Evolutionary conservation across 2,888 invertebrate species (phyloP), one percentile per base, ranked within the genome.

Genomic region (Drosophila robusta): DNA sequence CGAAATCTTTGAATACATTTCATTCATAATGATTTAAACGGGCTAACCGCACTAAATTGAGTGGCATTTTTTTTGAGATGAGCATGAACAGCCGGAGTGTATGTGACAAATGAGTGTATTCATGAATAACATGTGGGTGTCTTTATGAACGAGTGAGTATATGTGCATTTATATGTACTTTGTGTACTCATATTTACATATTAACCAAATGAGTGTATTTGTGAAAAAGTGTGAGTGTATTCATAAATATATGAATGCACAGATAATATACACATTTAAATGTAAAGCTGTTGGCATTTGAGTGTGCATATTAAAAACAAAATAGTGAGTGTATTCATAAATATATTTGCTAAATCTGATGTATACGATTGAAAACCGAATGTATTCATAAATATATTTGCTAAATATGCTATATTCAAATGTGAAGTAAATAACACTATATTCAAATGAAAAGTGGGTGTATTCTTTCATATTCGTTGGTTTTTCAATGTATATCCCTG

Each of bases 221-320:
- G 36, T 45, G 18, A 46, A 34, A 34, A 14, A 8, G 52, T 45
- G 38, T 67, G 38, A 56, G 41, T 56, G 8, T n/a, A 49, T 62
- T 26, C 14, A 47, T 52, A 26, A 66, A 32, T 58, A n/a, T 16
- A 36, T 52, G 12, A 34, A 32, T 24, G 24, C 16, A 26, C 14
- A 29, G 5, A 50, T 22, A 32, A 9, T 9, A 32, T 1, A 26
- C 6, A 11, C 18, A 14, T 6, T 26, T 26, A 7, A 8, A 2
- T 26, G 7, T 1, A 8, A 26, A 26, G 8, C 5, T 5, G 24
- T 24, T 24, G 6, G 24, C 24, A 24, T 24, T 18, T 18, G 2
- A 18, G 18, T 18, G 2, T 1, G 2, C 1, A 18, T 18, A 18
- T 18, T 18, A 18, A 18, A 18, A 18, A 18, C 1, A 18, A 18